These are phyloP conservation scores for Neelides folsomi DNA, from an alignment of 2,888 invertebrate species.

Conservation along the genomic window DNA sequence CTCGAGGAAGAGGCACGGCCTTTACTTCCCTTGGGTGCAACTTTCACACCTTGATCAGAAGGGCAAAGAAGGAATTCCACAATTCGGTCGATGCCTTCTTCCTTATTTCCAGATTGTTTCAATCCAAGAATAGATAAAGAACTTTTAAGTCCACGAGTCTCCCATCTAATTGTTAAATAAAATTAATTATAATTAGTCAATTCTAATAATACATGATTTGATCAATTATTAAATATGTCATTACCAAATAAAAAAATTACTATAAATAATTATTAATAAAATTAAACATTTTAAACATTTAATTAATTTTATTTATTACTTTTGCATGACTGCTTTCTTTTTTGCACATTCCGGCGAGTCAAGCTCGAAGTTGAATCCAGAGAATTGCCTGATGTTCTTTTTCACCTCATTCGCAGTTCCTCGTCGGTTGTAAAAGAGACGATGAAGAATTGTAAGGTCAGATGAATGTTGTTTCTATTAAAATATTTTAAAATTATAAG, in stretches of 20 bases:
- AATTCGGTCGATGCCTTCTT: conserved; percentile 6
- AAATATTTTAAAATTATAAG: neutral
- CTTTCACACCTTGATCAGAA: neutral
- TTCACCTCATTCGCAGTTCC: conserved; percentile 9
- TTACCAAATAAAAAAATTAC: too few relatives aligned
- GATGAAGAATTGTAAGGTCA: conserved; percentile 11
- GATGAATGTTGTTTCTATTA: neutral
- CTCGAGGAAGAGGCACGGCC: neutral
- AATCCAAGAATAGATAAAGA: conserved; percentile 12
- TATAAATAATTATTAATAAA: too few relatives aligned
- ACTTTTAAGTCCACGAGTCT: neutral
- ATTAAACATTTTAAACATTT: too few relatives aligned
- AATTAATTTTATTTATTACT: neutral
- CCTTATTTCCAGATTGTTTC: conserved; percentile 7
- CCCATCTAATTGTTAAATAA: conserved; percentile 4
- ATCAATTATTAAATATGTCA: too few relatives aligned
- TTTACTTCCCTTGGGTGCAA: neutral
- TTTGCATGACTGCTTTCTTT: conserved; percentile 7
- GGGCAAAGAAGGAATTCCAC: conserved; percentile 15
- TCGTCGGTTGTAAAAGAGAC: conserved; percentile 9
- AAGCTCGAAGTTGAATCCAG: conserved; percentile 11
- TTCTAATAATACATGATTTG: too few relatives aligned
- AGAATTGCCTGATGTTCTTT: conserved; percentile 11
- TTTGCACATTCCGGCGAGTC: conserved; percentile 9
- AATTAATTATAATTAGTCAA: too few relatives aligned